Conservation (phyloP, 2,888 invertebrate species). For the Dryobota labecula region DNA sequence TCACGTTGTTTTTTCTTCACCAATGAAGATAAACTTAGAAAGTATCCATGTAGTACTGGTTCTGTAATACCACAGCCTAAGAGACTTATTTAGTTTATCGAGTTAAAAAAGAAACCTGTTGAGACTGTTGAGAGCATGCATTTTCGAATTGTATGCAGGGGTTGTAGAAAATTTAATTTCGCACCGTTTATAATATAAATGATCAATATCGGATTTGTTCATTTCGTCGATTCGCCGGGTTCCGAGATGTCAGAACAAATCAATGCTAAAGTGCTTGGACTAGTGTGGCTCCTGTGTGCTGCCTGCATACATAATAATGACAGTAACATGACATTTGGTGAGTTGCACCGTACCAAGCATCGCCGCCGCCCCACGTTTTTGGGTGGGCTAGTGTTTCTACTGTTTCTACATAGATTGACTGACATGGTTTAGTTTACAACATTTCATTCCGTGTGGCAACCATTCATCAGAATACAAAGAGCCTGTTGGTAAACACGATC, state of each 20-base stretch:
- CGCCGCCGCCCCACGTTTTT: background rate
- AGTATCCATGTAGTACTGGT: background rate
- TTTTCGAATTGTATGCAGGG: background rate
- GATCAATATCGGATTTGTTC: background rate
- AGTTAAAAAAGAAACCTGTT: background rate
- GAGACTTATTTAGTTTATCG: background rate
- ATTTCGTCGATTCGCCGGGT: no score
- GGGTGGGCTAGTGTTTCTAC: background rate
- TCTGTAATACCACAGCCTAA: background rate
- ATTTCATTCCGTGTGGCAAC: no score
- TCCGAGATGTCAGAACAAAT: background rate
- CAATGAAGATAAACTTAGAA: no score
- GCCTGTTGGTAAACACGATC: conserved; percentile 1
- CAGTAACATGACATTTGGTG: background rate
- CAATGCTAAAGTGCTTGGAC: background rate
- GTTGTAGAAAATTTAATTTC: background rate
- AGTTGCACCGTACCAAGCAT: background rate
- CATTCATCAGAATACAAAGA: background rate
- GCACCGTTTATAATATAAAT: background rate
- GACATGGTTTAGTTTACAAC: no score
- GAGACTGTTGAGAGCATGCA: background rate
- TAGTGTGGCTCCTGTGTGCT: background rate
- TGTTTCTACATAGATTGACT: background rate
- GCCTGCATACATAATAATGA: background rate
- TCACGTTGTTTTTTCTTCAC: background rate